Conservation (phyloP, 2,888 invertebrate genomes). For the Neoascia interrupta region DNA sequence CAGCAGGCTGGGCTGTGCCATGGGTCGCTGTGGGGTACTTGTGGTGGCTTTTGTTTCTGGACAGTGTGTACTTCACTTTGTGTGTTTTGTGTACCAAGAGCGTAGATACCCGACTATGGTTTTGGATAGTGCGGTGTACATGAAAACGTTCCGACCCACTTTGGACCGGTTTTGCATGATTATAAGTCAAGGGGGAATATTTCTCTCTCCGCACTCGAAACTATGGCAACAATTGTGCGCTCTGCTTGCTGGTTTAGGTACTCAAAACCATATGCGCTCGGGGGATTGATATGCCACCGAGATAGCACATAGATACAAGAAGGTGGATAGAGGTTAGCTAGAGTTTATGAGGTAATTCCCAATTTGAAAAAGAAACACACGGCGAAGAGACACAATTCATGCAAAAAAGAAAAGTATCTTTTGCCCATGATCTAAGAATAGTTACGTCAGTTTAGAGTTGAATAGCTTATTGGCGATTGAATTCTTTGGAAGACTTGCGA, state of each 20-base stretch:
- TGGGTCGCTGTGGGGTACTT: constrained; percentile 24
- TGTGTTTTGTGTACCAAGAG: too few relatives aligned
- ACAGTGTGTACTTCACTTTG: constrained; percentile 25
- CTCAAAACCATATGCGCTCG: too few relatives aligned
- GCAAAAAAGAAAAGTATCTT: constrained; percentile 18
- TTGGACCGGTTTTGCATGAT: constrained; percentile 65
- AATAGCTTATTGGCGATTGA: neutral
- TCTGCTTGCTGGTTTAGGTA: constrained; percentile 41
- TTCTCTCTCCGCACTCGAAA: constrained; percentile 7
- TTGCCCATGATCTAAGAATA: constrained; percentile 56
- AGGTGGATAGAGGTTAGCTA: constrained; percentile 6
- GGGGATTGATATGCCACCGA: constrained; percentile 32
- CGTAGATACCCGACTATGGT: constrained; percentile 13
- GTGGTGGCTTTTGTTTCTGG: constrained; percentile 34
- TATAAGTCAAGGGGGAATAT: constrained; percentile 67
- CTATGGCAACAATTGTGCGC: constrained; percentile 32
- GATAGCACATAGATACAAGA: neutral
- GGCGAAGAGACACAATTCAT: constrained; percentile 7
- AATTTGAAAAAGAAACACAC: constrained; percentile 25
- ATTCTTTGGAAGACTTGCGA: neutral
- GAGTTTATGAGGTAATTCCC: constrained; percentile 57
- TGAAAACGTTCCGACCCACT: constrained; percentile 61
- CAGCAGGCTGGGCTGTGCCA: neutral
- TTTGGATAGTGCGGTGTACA: neutral
- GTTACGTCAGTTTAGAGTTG: constrained; percentile 48